Evolutionary conservation across 2,888 invertebrate genomes (phyloP).

Genomic region (Philereme vetulata): DNA sequence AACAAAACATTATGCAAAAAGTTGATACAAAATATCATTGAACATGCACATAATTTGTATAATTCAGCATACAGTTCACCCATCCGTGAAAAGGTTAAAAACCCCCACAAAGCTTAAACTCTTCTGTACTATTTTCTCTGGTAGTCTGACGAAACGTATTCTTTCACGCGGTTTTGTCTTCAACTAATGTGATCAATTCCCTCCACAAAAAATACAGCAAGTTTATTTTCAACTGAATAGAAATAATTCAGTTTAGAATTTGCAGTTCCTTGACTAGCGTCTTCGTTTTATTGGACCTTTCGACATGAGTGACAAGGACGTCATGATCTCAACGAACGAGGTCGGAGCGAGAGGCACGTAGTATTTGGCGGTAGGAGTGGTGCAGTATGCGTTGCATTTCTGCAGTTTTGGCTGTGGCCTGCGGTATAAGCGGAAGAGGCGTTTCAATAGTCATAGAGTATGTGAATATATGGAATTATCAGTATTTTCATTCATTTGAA

Average conservation of each 20-base stretch:
- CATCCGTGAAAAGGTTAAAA: no score
- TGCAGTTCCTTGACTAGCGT: constrained; percentile 43
- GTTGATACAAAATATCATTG: no score
- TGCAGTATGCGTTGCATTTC: constrained; percentile 76
- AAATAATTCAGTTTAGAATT: not conserved
- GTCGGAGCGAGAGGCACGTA: constrained; percentile 52
- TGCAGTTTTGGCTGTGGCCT: constrained; percentile 57
- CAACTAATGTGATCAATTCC: no score
- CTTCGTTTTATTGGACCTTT: constrained; percentile 44
- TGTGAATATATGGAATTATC: no score
- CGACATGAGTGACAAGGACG: constrained; percentile 53
- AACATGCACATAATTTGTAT: no score
- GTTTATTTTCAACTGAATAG: constrained; percentile 1
- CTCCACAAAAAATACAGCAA: no score
- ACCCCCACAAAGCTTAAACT: no score
- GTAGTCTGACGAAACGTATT: not conserved
- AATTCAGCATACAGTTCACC: no score
- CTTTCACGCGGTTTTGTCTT: not conserved
- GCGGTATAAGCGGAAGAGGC: constrained; percentile 40
- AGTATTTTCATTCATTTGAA: no score
- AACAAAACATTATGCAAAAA: no score
- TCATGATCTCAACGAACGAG: constrained; percentile 26
- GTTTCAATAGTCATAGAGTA: no score
- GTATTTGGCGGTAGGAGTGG: constrained; percentile 68
- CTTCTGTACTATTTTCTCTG: no score